phyloP scores from a whole-genome alignment of 1,140 invertebrate genomes.

The Solenopsis fugax region DNA sequence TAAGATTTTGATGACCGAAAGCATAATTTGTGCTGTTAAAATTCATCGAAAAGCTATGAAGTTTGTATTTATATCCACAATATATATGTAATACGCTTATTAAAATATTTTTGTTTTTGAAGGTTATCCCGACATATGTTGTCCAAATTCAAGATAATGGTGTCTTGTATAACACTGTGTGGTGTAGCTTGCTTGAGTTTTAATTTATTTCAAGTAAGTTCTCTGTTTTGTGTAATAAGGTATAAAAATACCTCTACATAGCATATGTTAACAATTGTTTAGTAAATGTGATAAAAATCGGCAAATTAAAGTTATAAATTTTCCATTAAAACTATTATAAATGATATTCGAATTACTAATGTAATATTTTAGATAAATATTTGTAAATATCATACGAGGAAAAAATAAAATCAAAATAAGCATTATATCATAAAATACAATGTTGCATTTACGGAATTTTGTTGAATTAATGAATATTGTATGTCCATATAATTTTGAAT shows the following conservation, averaged over 20 bases:
- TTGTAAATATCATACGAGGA: neutral
- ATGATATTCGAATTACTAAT: neutral
- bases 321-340: neutral
- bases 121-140: neutral
- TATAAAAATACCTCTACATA: neutral
- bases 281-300: neutral
- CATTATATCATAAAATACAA: neutral
- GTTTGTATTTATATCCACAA: neutral
- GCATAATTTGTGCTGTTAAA: neutral
- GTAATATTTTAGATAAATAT: neutral
- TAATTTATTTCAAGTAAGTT: conserved; percentile 14
- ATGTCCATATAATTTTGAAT: neutral
- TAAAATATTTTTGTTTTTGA: neutral
- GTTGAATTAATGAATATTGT: neutral
- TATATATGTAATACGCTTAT: neutral
- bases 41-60: conserved; percentile 12
- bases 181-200: neutral
- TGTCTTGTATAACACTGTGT: neutral
- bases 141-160: neutral
- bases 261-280: neutral
- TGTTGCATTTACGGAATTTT: neutral
- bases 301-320: too few relatives aligned
- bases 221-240: neutral
- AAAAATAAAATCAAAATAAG: neutral
- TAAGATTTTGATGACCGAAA: neutral